These are phyloP conservation scores for Pseudotriccus pelzelni DNA, from an alignment of 2,797 vertebrate genomes.

Conservation along the genomic window DNA sequence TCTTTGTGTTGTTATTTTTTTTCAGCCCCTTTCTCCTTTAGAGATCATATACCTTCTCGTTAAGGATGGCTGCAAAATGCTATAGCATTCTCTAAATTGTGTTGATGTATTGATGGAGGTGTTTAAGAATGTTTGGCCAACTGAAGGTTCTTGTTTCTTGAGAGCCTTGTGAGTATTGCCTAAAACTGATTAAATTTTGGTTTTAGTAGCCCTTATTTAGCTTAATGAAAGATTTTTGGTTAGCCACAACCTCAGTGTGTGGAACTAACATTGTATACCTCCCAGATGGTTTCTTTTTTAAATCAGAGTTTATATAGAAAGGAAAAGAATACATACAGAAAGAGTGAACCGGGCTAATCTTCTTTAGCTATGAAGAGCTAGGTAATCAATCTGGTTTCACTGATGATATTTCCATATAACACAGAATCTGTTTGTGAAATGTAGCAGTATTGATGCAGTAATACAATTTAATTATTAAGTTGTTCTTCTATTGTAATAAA, in stretches of 20 bases:
- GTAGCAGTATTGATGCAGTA: not conserved
- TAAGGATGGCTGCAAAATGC: not conserved
- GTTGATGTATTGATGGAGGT: not conserved
- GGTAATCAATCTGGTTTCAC: constrained; percentile 3
- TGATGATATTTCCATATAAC: not conserved
- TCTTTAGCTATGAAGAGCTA: constrained; percentile 18
- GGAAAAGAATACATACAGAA: not conserved
- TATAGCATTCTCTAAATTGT: not conserved
- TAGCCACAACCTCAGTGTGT: constrained; percentile 39
- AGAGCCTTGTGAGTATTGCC: constrained; percentile 30
- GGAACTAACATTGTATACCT: not conserved
- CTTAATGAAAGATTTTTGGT: constrained; percentile 44
- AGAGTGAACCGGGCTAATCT: not conserved
- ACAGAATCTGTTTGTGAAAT: constrained; percentile 10
- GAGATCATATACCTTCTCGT: not conserved
- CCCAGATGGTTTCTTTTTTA: not conserved
- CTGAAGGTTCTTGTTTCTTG: constrained; percentile 5
- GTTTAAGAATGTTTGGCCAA: constrained; percentile 47
- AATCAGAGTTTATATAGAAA: not conserved
- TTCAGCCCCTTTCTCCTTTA: not conserved
- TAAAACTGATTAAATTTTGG: not conserved
- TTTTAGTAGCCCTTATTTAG: constrained; percentile 11
- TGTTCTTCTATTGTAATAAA: not conserved
- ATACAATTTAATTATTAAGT: not conserved
- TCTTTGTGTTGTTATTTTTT: not conserved